phyloP scores from a whole-genome alignment of 2,113 vertebrate genomes.

The Elephas maximus region DNA sequence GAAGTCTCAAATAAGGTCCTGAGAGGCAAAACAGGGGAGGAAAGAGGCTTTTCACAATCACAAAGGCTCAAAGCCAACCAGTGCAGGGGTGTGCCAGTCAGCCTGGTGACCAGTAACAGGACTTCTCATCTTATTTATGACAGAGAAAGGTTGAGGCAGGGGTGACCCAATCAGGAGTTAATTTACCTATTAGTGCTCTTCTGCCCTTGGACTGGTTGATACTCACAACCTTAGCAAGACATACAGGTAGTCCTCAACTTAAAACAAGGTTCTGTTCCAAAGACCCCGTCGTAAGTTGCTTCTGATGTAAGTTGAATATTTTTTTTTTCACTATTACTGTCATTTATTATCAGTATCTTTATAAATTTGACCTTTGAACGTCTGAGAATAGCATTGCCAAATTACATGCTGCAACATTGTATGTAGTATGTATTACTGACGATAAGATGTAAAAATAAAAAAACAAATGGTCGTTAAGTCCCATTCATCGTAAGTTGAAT shows the following conservation, averaged over 20 bases:
- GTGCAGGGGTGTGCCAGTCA: not conserved
- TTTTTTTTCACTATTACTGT: not conserved
- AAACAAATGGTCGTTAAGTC: too few species aligned
- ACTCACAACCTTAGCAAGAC: not conserved
- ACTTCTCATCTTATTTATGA: conserved; percentile 36
- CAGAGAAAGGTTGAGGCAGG: not conserved
- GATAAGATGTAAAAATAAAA: too few species aligned
- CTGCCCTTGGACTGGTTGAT: not conserved
- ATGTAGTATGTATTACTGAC: not conserved
- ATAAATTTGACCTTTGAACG: too few species aligned
- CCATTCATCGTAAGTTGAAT: too few species aligned
- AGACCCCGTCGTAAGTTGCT: not conserved
- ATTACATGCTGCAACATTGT: not conserved
- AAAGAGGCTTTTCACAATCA: conserved; percentile 42
- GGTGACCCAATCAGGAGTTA: not conserved
- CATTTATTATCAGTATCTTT: not conserved
- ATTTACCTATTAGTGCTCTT: not conserved
- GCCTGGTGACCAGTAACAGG: not conserved
- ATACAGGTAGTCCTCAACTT: not conserved
- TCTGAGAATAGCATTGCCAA: not conserved
- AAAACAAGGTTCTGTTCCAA: not conserved
- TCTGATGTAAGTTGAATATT: not conserved
- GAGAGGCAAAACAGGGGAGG: not conserved
- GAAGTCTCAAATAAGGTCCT: not conserved
- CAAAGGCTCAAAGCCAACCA: not conserved